phyloP scores from a whole-genome alignment of 2,888 invertebrate genomes.

The Thera britannica region DNA sequence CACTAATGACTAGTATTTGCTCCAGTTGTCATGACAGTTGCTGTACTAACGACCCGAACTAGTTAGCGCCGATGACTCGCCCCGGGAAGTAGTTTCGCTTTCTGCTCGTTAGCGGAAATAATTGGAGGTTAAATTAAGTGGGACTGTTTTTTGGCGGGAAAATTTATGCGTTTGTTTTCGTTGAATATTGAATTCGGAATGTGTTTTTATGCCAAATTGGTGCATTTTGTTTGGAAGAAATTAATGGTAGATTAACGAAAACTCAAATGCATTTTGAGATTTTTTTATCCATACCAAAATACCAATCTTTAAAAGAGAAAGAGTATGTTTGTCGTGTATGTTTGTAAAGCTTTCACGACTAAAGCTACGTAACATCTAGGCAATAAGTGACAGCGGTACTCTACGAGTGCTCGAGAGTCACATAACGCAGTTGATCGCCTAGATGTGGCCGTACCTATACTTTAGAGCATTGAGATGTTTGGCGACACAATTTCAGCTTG shows the following conservation, averaged over 20 bases:
- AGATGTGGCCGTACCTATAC: no score
- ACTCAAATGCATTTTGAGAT: not conserved
- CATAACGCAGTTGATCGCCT: no score
- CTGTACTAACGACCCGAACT: conserved; percentile 38
- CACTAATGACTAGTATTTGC: conserved; percentile 36
- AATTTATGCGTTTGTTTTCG: conserved; percentile 35
- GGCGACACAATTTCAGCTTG: no score
- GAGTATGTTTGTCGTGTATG: no score
- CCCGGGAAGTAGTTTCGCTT: conserved; percentile 33
- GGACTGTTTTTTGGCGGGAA: conserved; percentile 28
- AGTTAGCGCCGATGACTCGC: conserved; percentile 35
- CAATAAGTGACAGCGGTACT: no score
- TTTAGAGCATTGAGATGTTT: no score
- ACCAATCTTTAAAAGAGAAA: no score
- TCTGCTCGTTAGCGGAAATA: conserved; percentile 36
- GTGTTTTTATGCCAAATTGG: conserved; percentile 22
- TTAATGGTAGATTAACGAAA: not conserved
- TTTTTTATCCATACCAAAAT: no score
- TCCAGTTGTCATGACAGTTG: conserved; percentile 36
- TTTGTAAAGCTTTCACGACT: not conserved
- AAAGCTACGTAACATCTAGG: not conserved
- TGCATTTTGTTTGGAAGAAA: conserved; percentile 12
- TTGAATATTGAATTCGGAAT: conserved; percentile 27
- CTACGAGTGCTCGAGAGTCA: no score
- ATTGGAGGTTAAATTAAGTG: conserved; percentile 36